Conservation (phyloP, 2,888 invertebrate genomes). For the Quadriops clusia region DNA sequence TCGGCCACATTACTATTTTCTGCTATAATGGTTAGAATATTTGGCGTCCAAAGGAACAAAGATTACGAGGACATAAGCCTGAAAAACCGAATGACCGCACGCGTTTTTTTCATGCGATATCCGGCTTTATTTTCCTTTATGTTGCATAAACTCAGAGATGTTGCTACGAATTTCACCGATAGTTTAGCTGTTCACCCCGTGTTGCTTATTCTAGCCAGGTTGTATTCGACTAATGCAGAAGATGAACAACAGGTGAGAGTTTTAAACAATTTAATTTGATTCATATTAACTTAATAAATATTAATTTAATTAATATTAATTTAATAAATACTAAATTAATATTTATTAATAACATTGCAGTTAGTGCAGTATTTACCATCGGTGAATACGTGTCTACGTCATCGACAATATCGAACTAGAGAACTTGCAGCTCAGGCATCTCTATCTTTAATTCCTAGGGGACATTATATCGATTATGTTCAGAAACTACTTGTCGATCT, state of each 20-base stretch:
- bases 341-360: slow-evolving; percentile 34
- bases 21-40: slow-evolving; percentile 70
- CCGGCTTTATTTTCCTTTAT: slow-evolving; percentile 49
- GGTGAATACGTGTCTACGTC: slow-evolving; percentile 50
- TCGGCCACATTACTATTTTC: slow-evolving; percentile 76
- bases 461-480: slow-evolving; percentile 18
- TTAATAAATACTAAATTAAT: neutral
- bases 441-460: slow-evolving; percentile 43
- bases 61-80: slow-evolving; percentile 45
- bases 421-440: slow-evolving; percentile 61
- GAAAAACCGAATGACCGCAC: slow-evolving; percentile 60
- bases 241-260: slow-evolving; percentile 54
- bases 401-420: slow-evolving; percentile 56
- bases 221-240: slow-evolving; percentile 66
- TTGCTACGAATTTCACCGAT: slow-evolving; percentile 31
- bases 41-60: slow-evolving; percentile 65
- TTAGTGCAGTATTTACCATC: slow-evolving; percentile 53
- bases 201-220: slow-evolving; percentile 61
- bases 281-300: too few relatives aligned
- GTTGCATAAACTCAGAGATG: slow-evolving; percentile 24
- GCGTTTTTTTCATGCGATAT: slow-evolving; percentile 67
- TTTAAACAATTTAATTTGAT: too few relatives aligned
- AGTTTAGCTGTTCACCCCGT: slow-evolving; percentile 63
- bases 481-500: slow-evolving; percentile 11
- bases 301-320: too few relatives aligned